Conservation (phyloP, 2,888 invertebrate genomes). For the Escarpia spicata region DNA sequence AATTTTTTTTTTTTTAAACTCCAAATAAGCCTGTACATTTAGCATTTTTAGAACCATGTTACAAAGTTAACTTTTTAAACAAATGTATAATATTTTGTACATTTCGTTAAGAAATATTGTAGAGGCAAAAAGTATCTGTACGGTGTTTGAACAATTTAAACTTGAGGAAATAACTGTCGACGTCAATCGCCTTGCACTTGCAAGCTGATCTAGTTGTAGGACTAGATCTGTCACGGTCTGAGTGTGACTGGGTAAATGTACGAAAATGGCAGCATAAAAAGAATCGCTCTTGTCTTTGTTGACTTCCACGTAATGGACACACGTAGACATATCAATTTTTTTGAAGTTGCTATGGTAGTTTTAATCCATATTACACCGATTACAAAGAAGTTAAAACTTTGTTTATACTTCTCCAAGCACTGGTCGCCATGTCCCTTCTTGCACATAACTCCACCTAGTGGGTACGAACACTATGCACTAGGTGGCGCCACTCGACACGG, state of each 20-base stretch:
- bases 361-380: background rate
- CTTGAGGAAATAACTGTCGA: too few species aligned
- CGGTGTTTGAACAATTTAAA: too few species aligned
- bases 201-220: too few species aligned
- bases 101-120: too few species aligned
- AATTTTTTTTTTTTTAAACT: too few species aligned
- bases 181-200: too few species aligned
- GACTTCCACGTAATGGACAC: background rate
- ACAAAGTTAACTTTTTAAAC: too few species aligned
- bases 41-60: too few species aligned
- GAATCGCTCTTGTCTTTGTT: background rate
- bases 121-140: too few species aligned
- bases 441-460: background rate
- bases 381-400: background rate
- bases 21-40: too few species aligned
- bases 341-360: background rate
- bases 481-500: background rate
- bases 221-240: too few species aligned
- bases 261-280: background rate
- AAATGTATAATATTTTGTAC: too few species aligned
- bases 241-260: background rate
- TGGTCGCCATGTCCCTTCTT: background rate
- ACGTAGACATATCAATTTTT: background rate
- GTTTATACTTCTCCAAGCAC: constrained; percentile 10
- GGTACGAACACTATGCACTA: background rate